phyloP scores from a whole-genome alignment of 2,888 invertebrate species.

The Apamea epomidion region DNA sequence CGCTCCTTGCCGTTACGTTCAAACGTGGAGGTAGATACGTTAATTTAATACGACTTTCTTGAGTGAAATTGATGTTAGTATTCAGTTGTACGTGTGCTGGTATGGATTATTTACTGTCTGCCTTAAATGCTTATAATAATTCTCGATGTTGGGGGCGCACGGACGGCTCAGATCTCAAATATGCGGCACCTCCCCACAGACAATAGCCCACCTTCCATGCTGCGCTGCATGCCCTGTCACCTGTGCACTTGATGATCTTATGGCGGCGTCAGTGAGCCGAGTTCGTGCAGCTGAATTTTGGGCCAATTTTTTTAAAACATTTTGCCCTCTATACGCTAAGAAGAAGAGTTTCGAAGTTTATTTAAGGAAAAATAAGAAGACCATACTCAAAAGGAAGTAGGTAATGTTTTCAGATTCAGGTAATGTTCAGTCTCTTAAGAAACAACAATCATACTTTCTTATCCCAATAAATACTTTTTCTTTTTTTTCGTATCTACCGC shows the following conservation, averaged over 20 bases:
- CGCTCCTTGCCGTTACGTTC: conserved; percentile 66
- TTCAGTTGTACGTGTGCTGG: conserved; percentile 31
- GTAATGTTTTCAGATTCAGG: background rate
- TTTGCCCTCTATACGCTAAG: background rate
- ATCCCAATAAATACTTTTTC: background rate
- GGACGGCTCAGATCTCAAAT: background rate
- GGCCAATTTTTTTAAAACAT: too few species aligned
- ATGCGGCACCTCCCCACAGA: background rate
- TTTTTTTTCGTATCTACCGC: background rate
- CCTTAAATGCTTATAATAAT: background rate
- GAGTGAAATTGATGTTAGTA: conserved; percentile 62
- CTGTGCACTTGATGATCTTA: background rate
- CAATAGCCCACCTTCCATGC: background rate
- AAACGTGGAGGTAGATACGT: conserved; percentile 66
- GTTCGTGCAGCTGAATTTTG: background rate
- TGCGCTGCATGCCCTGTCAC: background rate
- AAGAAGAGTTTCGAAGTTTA: too few species aligned
- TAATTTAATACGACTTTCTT: conserved; percentile 74
- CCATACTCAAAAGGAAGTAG: background rate
- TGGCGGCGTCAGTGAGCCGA: background rate
- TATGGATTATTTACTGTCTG: conserved; percentile 7
- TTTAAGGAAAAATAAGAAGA: background rate
- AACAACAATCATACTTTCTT: background rate
- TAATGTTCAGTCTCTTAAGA: background rate
- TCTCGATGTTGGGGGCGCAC: background rate